Evolutionary conservation across 2,113 vertebrate genomes (phyloP), one percentile per base, ranked within the genome.

Genomic region (Stigmatopora argus): DNA sequence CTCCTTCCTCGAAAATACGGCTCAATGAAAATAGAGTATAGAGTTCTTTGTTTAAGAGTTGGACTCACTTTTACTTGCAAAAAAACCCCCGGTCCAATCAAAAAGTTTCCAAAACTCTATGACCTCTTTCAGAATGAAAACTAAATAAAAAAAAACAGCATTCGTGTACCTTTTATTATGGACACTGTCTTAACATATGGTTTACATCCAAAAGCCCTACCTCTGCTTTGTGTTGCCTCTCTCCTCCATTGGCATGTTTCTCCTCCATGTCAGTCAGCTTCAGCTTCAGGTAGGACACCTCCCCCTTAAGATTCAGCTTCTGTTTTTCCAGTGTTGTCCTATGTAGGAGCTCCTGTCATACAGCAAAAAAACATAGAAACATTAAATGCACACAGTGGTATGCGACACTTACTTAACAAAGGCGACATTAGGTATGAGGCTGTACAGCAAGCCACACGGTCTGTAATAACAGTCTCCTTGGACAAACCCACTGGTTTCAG

Each of bases 221-320:
- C 94, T 99, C 96, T 63, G 95, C 96, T 90, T 97, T 98, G 75
- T 91, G 94, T 77, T 97, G 93, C 65, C 94, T 94, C 71, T 97
- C 95, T 49, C 91, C 89, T 11, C 91, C 91, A 57, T 94, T 92
- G 67, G 74, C 85, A 72, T 94, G 93, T 66, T 94, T 96, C 78
- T 93, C 94, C 77, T 99, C 97, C 93, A 98, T 95, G 66, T 93
- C 91, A 82, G 91, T 91, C 75, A 98, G 88, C 68, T 97, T 96
- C 63, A 98, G 89, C 85, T 96, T 98, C 85, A 99, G 87, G 78
- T 93, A 92, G 71, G 96, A 98, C 72, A 98, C 93, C 86, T 99
- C 95, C 72, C 93, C 93, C 92, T 94, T 93, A 69, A 98, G 90
- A 90, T 93, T 93, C 14, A 94, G 87, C 84, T 98, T 98, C 88